Base-by-base conservation (phyloP, 2,888 invertebrate species). In the Leptopterna dolabrata region DNA sequence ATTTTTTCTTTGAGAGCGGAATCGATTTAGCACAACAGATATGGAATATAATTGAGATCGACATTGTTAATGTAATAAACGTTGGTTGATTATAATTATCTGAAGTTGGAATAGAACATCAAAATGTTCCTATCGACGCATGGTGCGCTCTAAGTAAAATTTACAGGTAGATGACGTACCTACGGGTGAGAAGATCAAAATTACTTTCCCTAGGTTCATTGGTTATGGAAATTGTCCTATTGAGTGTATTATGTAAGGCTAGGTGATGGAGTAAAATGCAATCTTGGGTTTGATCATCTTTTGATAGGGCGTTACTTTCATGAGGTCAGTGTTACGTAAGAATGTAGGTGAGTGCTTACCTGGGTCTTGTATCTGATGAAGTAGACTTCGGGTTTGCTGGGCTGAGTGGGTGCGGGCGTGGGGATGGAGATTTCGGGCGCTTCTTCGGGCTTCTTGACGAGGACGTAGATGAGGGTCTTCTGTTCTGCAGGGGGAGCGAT, bases 341-440 rank as follows among this genome's bases (percentile, higher is more conserved):
- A 36, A 7, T 36, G 36, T 36, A 7, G 36, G 24, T 63, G 9
- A 36, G 30, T n/a, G 36, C 92, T 91, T 92, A 95, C 95, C 95
- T 95, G 96, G 82, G 96, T 96, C 93, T 96, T 96, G 93, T 97
- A 97, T 93, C 96, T 95, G 93, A 97, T 97, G 93, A 97, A 97
- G 93, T 96, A 97, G 85, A 97, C 97, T 93, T 97, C 97, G 7
- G 97, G 97, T 92, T 97, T 97, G 93, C 96, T 95, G 76, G 97
- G 97, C 91, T 96, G 96, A 51, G 97, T 97, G 71, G 97, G 96
- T 76, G 95, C 95, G 2, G 96, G 95, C 14, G 96, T 95, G 0
- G 97, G 96, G 90, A 97, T 94, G 73, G 94, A 93, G 89, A 96
- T 94, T 88, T 96, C 96, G 82, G 96, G 96, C 90, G 95, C 95